Evolutionary conservation across 2,797 vertebrate genomes (phyloP).

Genomic region (Pangasius krempfi): DNA sequence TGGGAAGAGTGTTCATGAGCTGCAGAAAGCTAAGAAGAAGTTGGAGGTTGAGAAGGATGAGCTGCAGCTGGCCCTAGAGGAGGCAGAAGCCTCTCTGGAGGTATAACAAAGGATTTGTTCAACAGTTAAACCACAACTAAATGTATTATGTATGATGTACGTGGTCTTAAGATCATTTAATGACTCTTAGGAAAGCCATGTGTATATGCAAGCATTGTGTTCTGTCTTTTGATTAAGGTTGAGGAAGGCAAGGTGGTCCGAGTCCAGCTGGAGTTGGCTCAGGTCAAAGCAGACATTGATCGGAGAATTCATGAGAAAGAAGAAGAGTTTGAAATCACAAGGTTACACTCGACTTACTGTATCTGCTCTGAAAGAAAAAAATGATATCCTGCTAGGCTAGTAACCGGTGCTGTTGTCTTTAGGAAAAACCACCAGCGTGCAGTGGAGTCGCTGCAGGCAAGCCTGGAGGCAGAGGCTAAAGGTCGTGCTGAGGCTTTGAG

Average conservation of each 20-base stretch:
- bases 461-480: conserved; percentile 77
- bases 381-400: not conserved
- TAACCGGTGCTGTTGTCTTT: not conserved
- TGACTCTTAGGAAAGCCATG: not conserved
- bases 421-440: conserved; percentile 80
- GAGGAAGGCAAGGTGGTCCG: conserved; percentile 58
- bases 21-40: conserved; percentile 77
- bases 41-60: conserved; percentile 76
- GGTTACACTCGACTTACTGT: conserved; percentile 51
- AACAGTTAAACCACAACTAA: not conserved
- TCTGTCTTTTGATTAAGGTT: conserved; percentile 61
- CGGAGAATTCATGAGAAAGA: conserved; percentile 76
- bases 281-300: conserved; percentile 77
- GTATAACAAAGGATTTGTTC: conserved; percentile 51
- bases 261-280: conserved; percentile 71
- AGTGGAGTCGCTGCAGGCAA: conserved; percentile 77
- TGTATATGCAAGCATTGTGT: not conserved
- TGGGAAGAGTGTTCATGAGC: conserved; percentile 70
- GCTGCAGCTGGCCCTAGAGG: conserved; percentile 78
- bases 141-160: not conserved
- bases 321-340: conserved; percentile 78
- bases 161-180: too few species aligned
- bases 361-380: not conserved
- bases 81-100: conserved; percentile 74
- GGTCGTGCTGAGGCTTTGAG: conserved; percentile 72